Evolutionary conservation across 1,140 invertebrate genomes (phyloP).

Genomic region (Sminthurinus signatus): DNA sequence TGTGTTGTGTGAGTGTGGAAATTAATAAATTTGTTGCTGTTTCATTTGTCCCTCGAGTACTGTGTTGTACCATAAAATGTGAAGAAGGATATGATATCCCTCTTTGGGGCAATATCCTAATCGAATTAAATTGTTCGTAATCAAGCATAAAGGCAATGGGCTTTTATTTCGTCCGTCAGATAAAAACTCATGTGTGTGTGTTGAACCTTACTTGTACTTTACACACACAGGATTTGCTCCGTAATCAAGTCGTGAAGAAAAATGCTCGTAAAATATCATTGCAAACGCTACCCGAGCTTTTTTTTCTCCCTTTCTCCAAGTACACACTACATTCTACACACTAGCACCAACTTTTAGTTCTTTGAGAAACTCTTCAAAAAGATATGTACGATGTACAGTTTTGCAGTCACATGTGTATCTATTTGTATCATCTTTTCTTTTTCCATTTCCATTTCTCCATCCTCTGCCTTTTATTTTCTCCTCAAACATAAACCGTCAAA

Average conservation of each 20-base stretch:
- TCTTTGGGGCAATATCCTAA: conserved; percentile 33
- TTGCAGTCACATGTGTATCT: too few relatives aligned
- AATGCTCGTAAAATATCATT: conserved; percentile 23
- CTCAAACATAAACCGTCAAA: conserved; percentile 23
- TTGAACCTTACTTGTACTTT: too few relatives aligned
- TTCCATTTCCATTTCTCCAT: background rate
- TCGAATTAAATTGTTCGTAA: conserved; percentile 42
- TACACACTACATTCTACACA: too few relatives aligned
- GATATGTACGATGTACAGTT: too few relatives aligned
- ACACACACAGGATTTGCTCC: conserved; percentile 18
- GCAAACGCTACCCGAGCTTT: background rate
- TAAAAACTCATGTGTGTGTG: conserved; percentile 17
- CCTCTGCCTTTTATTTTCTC: background rate
- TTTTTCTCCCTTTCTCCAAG: too few relatives aligned
- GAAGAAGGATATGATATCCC: conserved; percentile 40
- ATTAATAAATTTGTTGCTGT: conserved; percentile 42
- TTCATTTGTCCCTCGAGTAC: conserved; percentile 41
- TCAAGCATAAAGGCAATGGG: conserved; percentile 32
- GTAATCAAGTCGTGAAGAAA: conserved; percentile 36
- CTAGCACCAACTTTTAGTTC: too few relatives aligned
- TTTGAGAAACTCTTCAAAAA: too few relatives aligned
- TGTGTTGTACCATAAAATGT: conserved; percentile 42
- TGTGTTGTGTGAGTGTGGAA: conserved; percentile 32
- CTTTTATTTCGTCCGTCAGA: conserved; percentile 32
- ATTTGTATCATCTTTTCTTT: background rate